phyloP scores from a whole-genome alignment of 2,113 vertebrate species.

The Pluvianellus socialis region DNA sequence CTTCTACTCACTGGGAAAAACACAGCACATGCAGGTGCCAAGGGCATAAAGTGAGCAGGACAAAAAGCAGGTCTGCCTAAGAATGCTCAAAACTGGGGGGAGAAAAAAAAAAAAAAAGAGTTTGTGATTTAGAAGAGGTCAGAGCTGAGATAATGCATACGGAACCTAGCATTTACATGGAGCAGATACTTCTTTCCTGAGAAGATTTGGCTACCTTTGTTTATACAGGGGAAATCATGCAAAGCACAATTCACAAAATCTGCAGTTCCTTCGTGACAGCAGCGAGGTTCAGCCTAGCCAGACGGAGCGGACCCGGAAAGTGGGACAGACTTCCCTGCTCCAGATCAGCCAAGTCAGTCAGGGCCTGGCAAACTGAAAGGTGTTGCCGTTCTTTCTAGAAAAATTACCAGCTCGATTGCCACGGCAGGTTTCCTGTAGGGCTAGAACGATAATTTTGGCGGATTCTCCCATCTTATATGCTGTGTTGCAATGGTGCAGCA shows the following conservation, averaged over 20 bases:
- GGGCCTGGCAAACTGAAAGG: not conserved
- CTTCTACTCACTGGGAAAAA: no score
- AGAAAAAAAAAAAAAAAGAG: no score
- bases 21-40: no score
- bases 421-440: not conserved
- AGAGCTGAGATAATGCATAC: no score
- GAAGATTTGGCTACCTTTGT: not conserved
- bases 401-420: not conserved
- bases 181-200: not conserved
- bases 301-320: not conserved
- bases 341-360: not conserved
- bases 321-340: not conserved
- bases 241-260: not conserved
- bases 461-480: rapidly evolving
- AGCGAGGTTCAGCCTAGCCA: not conserved
- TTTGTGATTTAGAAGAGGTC: no score
- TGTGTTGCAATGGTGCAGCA: not conserved
- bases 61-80: no score
- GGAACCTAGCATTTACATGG: no score
- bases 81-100: no score
- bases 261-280: not conserved
- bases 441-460: not conserved
- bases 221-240: not conserved
- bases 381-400: not conserved
- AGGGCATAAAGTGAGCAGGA: no score